Percentiles rank a stretch among this genome's conserved stretches.
These are phyloP conservation scores for Mionectes macconnelli DNA, from an alignment of 2,113 vertebrate genomes.

Conservation along the genomic window DNA sequence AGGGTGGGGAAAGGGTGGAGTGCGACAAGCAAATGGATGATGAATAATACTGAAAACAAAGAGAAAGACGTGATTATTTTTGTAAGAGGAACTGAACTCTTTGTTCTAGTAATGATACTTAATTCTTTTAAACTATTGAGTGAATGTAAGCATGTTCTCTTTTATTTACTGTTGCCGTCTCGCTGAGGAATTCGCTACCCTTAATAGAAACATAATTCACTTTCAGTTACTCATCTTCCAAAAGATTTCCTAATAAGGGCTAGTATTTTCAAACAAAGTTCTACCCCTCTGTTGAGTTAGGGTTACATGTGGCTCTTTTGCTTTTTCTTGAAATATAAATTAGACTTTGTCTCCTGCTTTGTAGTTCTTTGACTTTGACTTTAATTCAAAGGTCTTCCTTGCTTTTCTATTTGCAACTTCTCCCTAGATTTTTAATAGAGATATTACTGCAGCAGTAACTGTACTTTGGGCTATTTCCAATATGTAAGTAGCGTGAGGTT, in stretches of 20 bases:
- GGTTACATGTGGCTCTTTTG: constrained; percentile 36
- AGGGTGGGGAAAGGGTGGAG: background rate
- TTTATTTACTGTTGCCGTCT: constrained; percentile 72
- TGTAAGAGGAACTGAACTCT: constrained; percentile 25
- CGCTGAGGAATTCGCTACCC: constrained; percentile 66
- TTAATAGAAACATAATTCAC: constrained; percentile 67
- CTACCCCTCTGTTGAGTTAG: constrained; percentile 5
- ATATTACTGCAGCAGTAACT: background rate
- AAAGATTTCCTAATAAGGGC: constrained; percentile 79
- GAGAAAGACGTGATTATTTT: constrained; percentile 28
- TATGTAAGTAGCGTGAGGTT: rapidly evolving
- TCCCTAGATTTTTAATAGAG: background rate
- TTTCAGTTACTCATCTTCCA: constrained; percentile 67
- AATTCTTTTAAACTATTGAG: constrained; percentile 53
- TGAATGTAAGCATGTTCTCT: constrained; percentile 68
- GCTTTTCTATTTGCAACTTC: background rate
- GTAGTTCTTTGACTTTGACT: background rate
- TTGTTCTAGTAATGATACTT: constrained; percentile 53
- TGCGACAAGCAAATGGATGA: background rate
- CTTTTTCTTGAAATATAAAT: constrained; percentile 41
- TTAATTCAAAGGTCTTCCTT: background rate
- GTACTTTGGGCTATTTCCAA: background rate
- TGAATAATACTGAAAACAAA: background rate
- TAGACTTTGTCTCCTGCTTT: background rate
- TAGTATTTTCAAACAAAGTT: constrained; percentile 67